Evolutionary conservation across 2,797 vertebrate species (phyloP).

Genomic region (Anguilla pacifica): DNA sequence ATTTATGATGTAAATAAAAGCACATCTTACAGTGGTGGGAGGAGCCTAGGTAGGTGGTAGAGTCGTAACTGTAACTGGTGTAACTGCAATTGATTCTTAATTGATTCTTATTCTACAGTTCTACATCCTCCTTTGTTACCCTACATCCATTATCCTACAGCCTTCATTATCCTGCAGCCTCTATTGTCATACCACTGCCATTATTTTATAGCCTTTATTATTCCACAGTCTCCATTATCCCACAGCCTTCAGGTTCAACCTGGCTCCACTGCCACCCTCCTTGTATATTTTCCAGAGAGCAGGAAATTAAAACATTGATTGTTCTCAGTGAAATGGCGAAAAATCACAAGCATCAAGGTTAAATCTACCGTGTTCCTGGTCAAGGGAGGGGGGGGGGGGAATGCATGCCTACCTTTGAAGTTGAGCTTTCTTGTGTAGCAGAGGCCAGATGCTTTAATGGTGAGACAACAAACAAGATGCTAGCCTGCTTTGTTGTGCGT

Average conservation of each 20-base stretch:
- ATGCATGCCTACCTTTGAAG: background rate
- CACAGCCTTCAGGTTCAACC: no score
- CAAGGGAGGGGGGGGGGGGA: background rate
- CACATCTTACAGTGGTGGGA: background rate
- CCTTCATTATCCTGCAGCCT: no score
- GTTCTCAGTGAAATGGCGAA: constrained; percentile 22
- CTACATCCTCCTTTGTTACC: no score
- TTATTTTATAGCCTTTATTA: no score
- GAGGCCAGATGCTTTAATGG: background rate
- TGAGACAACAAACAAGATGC: constrained; percentile 16
- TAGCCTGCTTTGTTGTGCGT: background rate
- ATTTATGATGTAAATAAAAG: no score
- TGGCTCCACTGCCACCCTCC: constrained; percentile 24
- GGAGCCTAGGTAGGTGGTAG: background rate
- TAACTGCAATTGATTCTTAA: constrained; percentile 41
- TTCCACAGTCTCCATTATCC: no score
- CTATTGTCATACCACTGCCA: no score
- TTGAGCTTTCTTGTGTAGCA: background rate
- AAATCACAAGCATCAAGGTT: background rate
- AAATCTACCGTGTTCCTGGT: background rate
- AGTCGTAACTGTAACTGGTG: background rate
- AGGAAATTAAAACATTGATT: constrained; percentile 15
- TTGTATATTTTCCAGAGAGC: constrained; percentile 30
- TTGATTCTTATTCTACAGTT: no score
- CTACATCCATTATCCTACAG: no score